Evolutionary conservation across 2,888 invertebrate species (phyloP).

Genomic region (Cyclophora punctaria): DNA sequence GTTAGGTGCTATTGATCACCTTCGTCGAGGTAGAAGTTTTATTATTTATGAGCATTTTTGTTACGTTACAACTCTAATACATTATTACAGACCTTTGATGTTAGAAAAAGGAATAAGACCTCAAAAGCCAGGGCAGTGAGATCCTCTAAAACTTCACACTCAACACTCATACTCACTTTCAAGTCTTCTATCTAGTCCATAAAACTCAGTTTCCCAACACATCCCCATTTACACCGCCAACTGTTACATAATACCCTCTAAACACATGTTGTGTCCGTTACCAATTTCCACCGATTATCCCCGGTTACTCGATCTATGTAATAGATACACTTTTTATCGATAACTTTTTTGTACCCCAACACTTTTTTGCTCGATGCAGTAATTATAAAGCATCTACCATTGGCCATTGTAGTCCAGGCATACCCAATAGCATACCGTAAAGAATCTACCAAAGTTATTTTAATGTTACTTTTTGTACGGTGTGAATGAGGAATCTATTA

Average conservation of each 20-base stretch:
- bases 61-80: too few relatives aligned
- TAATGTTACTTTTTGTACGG: slow-evolving; percentile 15
- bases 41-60: too few relatives aligned
- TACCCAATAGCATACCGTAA: slow-evolving; percentile 21
- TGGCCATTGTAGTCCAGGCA: not conserved
- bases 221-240: not conserved
- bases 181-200: too few relatives aligned
- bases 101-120: too few relatives aligned
- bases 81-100: too few relatives aligned
- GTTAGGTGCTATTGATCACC: not conserved
- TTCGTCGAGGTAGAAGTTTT: too few relatives aligned
- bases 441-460: slow-evolving; percentile 18
- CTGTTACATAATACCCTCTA: not conserved
- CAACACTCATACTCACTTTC: too few relatives aligned
- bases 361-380: not conserved
- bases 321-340: slow-evolving; percentile 15
- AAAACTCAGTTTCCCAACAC: not conserved
- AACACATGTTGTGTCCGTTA: slow-evolving; percentile 19
- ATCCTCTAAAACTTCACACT: too few relatives aligned
- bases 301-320: slow-evolving; percentile 15
- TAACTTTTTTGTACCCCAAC: slow-evolving; percentile 16
- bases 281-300: slow-evolving; percentile 20
- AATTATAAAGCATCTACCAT: not conserved
- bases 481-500: slow-evolving; percentile 23
- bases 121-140: too few relatives aligned